A percentile compares a stretch with the other conserved stretches of the same genome.
Conservation (phyloP, 2,797 vertebrate species). For the Crypturellus tataupa region DNA sequence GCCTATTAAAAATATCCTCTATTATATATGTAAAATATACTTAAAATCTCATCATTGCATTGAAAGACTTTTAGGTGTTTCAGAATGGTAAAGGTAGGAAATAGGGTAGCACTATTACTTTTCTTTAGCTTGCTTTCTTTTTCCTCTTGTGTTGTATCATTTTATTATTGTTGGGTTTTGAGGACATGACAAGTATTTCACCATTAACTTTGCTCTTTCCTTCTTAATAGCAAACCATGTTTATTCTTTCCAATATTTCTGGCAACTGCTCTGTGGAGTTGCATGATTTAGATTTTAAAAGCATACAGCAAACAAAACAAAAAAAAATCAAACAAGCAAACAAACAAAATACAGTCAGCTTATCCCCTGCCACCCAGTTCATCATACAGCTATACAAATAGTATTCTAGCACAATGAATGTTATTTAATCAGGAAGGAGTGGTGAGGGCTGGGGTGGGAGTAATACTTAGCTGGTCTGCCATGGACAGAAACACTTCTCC, state of each 20-base stretch:
- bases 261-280: background rate
- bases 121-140: background rate
- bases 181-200: background rate
- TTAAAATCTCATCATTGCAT: slow-evolving; percentile 18
- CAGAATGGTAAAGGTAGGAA: background rate
- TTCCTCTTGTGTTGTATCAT: background rate
- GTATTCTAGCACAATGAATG: background rate
- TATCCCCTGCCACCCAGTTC: background rate
- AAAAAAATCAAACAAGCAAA: no score
- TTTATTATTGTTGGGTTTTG: background rate
- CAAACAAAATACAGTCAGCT: background rate
- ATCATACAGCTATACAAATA: background rate
- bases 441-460: background rate
- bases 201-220: background rate
- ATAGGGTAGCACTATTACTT: background rate
- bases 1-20: slow-evolving; percentile 20
- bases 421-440: background rate
- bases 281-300: background rate
- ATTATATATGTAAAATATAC: background rate
- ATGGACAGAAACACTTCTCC: background rate
- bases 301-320: background rate
- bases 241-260: background rate
- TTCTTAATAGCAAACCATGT: background rate
- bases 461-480: background rate
- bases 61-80: background rate